Evolutionary conservation across 2,113 vertebrate species (phyloP).

Genomic region (Carettochelys insculpta): DNA sequence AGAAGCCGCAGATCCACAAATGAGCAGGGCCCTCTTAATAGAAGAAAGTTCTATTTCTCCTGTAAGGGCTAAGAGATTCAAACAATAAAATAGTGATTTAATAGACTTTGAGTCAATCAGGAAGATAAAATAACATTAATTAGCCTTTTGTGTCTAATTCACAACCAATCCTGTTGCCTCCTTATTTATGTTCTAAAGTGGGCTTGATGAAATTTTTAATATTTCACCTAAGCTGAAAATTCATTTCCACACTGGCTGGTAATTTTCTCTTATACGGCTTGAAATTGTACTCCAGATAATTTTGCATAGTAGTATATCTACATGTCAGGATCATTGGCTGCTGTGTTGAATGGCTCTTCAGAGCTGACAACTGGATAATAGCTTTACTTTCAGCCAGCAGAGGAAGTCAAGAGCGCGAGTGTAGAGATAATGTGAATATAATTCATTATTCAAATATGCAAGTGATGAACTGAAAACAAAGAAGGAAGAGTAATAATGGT

Average conservation of each 20-base stretch:
- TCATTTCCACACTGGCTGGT: conserved; percentile 70
- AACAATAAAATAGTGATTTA: conserved; percentile 77
- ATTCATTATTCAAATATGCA: conserved; percentile 98
- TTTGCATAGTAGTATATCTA: conserved; percentile 78
- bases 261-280: conserved; percentile 77
- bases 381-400: conserved; percentile 90
- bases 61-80: conserved; percentile 61
- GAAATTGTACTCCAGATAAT: conserved; percentile 78
- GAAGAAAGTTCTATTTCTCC: conserved; percentile 63
- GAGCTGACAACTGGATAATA: conserved; percentile 95
- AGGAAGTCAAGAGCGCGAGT: conserved; percentile 90
- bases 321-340: conserved; percentile 84
- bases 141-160: conserved; percentile 75
- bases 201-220: conserved; percentile 73
- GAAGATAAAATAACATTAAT: conserved; percentile 78
- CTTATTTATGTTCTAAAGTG: conserved; percentile 78
- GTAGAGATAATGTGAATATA: conserved; percentile 94
- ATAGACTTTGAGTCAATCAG: conserved; percentile 75
- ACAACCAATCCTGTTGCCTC: conserved; percentile 76
- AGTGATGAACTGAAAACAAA: conserved; percentile 86
- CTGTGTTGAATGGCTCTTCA: conserved; percentile 76
- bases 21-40: conserved; percentile 53
- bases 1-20: conserved; percentile 42
- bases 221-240: conserved; percentile 67
- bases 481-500: conserved; percentile 90